Conservation (phyloP, 2,888 invertebrate genomes). For the Eristalis arbustorum region DNA sequence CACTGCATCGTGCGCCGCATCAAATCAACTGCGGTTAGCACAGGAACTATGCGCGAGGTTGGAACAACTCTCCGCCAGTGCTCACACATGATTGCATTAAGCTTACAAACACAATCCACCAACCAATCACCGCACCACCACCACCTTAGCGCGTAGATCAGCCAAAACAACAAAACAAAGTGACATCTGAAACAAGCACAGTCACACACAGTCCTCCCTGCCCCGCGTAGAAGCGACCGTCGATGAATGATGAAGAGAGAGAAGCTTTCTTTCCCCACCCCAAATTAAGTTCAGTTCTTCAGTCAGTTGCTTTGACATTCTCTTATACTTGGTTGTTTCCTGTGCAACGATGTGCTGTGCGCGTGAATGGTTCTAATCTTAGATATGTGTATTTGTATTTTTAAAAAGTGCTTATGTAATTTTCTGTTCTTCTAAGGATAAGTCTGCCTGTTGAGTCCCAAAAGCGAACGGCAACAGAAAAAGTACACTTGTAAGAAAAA, state of each 20-base stretch:
- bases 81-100: conserved; percentile 77
- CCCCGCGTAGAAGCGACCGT: background rate
- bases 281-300: background rate
- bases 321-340: conserved; percentile 39
- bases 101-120: conserved; percentile 6
- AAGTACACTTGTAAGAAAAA: conserved; percentile 29
- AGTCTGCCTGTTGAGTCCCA: conserved; percentile 44
- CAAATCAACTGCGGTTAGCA: conserved; percentile 79
- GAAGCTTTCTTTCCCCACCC: conserved; percentile 4
- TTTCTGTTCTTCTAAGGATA: conserved; percentile 18
- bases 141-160: conserved; percentile 15
- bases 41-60: conserved; percentile 82
- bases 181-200: conserved; percentile 32
- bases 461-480: background rate
- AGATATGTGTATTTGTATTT: conserved; percentile 14
- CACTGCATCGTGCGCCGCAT: conserved; percentile 76
- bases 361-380: conserved; percentile 40
- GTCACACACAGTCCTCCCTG: too few relatives aligned
- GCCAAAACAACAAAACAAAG: conserved; percentile 30
- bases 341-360: conserved; percentile 22
- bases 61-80: conserved; percentile 81
- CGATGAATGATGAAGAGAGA: background rate
- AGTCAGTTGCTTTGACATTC: background rate
- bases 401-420: conserved; percentile 13
- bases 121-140: conserved; percentile 24